A percentile compares a stretch with the other conserved stretches of the same genome.
Conservation (phyloP, 2,888 invertebrate genomes). For the Agriopis marginaria region DNA sequence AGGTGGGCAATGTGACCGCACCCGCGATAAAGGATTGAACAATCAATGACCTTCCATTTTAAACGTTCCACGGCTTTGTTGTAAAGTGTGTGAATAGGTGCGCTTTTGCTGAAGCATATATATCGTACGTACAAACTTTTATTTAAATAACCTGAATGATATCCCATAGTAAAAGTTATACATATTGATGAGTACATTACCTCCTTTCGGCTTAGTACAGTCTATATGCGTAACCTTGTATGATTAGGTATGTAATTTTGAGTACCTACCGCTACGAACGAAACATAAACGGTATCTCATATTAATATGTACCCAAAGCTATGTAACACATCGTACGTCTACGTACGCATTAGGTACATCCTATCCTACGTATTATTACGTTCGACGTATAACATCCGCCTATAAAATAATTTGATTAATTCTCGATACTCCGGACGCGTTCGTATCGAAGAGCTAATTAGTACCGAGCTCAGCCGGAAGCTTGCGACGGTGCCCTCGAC, state of each 20-base stretch:
- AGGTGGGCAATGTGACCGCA: constrained; percentile 20
- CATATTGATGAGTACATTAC: no score
- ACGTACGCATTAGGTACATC: no score
- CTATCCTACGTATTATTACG: background rate
- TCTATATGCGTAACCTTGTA: no score
- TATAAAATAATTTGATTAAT: constrained; percentile 22
- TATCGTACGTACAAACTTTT: background rate
- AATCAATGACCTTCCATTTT: constrained; percentile 28
- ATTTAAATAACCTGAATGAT: no score
- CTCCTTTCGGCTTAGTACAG: no score
- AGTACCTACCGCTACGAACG: no score
- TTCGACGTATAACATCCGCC: background rate
- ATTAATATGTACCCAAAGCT: background rate
- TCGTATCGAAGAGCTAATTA: constrained; percentile 56
- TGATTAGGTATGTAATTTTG: no score
- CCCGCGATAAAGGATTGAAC: constrained; percentile 30
- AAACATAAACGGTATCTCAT: background rate
- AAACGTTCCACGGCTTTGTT: constrained; percentile 18
- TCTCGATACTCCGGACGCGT: constrained; percentile 11
- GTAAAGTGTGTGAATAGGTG: constrained; percentile 23
- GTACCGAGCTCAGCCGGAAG: constrained; percentile 53
- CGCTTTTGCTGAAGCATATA: background rate
- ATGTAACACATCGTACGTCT: background rate
- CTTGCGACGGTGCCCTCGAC: constrained; percentile 41
- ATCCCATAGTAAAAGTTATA: no score